phyloP scores from a whole-genome alignment of 2,113 vertebrate species.

The Myotis davidii region DNA sequence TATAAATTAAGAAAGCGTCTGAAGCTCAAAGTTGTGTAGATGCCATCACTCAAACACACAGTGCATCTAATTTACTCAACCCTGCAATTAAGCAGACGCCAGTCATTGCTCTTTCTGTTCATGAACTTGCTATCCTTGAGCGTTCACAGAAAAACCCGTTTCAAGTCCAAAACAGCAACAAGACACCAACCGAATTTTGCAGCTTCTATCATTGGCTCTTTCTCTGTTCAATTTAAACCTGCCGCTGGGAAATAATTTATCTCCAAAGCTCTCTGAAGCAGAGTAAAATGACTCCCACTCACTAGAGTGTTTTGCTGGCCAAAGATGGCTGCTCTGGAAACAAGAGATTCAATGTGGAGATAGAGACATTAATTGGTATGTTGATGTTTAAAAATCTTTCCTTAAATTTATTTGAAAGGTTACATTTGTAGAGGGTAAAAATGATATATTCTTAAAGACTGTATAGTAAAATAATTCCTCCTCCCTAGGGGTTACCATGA shows the following conservation, averaged over 20 bases:
- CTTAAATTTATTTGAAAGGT: constrained; percentile 29
- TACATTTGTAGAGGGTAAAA: constrained; percentile 34
- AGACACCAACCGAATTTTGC: not conserved
- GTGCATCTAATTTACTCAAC: not conserved
- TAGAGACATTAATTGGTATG: not conserved
- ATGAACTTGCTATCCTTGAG: not conserved
- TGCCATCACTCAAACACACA: not conserved
- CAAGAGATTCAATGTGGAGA: not conserved
- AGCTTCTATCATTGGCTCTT: constrained; percentile 26
- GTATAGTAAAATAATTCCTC: not conserved
- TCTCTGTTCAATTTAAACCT: constrained; percentile 41
- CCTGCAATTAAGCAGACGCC: not conserved
- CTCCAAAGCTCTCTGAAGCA: not conserved
- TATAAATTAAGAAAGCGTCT: not conserved
- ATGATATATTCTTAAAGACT: not conserved
- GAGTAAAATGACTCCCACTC: constrained; percentile 17
- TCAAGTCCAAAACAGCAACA: not conserved
- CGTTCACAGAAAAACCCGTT: constrained; percentile 30
- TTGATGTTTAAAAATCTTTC: constrained; percentile 48
- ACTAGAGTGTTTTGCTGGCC: not conserved
- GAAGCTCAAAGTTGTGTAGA: not conserved
- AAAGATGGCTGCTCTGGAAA: constrained; percentile 44
- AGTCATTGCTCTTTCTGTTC: not conserved
- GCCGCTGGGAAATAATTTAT: not conserved
- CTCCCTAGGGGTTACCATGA: not conserved